A percentile compares a stretch with the other conserved stretches of the same genome.
Evolutionary conservation across 2,888 invertebrate genomes (phyloP).

Genomic region (Polyommatus iphigenia): DNA sequence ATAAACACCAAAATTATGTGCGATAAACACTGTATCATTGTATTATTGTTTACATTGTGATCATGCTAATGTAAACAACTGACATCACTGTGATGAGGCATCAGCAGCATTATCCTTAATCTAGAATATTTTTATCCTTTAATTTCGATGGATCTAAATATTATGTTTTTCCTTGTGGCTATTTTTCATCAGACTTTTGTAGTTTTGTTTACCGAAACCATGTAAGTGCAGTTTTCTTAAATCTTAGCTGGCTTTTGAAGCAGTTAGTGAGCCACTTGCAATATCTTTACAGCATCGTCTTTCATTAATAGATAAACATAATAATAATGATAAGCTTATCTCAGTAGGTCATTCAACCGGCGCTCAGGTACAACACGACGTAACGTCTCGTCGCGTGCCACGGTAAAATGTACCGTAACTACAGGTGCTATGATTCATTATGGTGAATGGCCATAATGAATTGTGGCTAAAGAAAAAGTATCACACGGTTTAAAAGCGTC

Average conservation of each 20-base stretch:
- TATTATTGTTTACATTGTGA: too few relatives aligned
- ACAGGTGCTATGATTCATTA: background rate
- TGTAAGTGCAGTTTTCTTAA: background rate
- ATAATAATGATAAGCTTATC: conserved; percentile 38
- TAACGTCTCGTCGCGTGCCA: conserved; percentile 33
- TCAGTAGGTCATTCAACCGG: conserved; percentile 45
- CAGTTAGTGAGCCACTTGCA: background rate
- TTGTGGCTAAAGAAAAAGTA: background rate
- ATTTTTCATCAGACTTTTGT: too few relatives aligned
- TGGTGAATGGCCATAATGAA: background rate
- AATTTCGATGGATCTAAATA: too few relatives aligned
- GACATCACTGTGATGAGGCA: too few relatives aligned
- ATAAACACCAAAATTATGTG: too few relatives aligned
- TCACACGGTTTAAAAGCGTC: conserved; percentile 11
- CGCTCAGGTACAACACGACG: conserved; percentile 27
- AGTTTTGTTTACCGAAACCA: too few relatives aligned
- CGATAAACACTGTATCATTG: too few relatives aligned
- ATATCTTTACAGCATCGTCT: background rate
- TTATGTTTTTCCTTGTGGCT: too few relatives aligned
- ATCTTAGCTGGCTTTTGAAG: background rate
- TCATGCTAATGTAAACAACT: too few relatives aligned
- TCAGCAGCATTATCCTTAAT: too few relatives aligned
- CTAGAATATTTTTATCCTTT: too few relatives aligned
- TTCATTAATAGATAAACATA: conserved; percentile 21
- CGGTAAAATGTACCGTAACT: background rate